Evolutionary conservation across 2,888 invertebrate genomes (phyloP).

Genomic region (Chymomyza amoena): DNA sequence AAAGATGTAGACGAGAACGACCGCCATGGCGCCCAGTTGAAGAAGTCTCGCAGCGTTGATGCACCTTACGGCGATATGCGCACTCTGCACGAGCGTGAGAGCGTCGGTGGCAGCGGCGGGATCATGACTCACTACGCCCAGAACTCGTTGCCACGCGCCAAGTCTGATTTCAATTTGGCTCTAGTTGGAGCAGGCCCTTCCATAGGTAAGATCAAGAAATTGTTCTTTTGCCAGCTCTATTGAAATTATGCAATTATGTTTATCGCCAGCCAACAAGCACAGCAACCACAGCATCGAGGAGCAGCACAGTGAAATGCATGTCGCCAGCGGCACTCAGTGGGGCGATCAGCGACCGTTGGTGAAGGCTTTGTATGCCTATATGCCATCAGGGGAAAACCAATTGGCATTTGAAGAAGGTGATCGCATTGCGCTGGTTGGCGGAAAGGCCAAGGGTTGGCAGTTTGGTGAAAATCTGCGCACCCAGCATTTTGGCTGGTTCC

Average conservation of each 20-base stretch:
- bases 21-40: slow-evolving; percentile 81
- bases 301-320: slow-evolving; percentile 22
- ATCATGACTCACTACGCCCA: slow-evolving; percentile 78
- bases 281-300: slow-evolving; percentile 49
- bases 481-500: slow-evolving; percentile 97
- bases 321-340: slow-evolving; percentile 70
- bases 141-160: slow-evolving; percentile 84
- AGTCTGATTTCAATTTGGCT: slow-evolving; percentile 92
- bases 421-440: slow-evolving; percentile 91
- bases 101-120: slow-evolving; percentile 23
- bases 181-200: slow-evolving; percentile 52
- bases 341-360: slow-evolving; percentile 87
- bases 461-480: slow-evolving; percentile 96
- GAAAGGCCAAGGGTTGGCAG: slow-evolving; percentile 96
- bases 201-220: slow-evolving; percentile 28
- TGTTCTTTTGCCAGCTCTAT: not conserved
- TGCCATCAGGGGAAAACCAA: slow-evolving; percentile 93
- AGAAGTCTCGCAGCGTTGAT: slow-evolving; percentile 93
- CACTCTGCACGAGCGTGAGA: slow-evolving; percentile 80
- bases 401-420: slow-evolving; percentile 95
- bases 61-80: slow-evolving; percentile 92
- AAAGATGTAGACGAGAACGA: slow-evolving; percentile 81
- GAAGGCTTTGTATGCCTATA: slow-evolving; percentile 92
- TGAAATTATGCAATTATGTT: slow-evolving; percentile 9
- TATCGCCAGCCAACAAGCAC: slow-evolving; percentile 57